Base-by-base conservation (phyloP, 2,113 vertebrate species). In the Pterocles burchelli region DNA sequence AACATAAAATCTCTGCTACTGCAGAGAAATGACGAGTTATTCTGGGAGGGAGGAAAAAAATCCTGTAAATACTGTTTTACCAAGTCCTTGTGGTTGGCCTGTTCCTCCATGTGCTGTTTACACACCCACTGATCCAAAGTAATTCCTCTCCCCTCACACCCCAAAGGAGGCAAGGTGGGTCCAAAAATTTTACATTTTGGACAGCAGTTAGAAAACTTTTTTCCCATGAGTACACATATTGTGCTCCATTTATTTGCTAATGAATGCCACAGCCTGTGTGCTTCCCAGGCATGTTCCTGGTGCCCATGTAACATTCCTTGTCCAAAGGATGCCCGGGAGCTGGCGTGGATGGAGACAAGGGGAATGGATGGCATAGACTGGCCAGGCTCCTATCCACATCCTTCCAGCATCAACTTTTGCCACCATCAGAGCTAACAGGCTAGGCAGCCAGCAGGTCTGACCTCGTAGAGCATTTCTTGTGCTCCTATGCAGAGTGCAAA, bases 11-110 rank as follows among this genome's bases (percentile, higher is more conserved):
- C 74, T 38, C 54, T 46, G 49, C 41, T 93, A 29, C 68, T 26
- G 26, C 57, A 74, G 48, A 83, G 71, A 96, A 91, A 93, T 62
- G 15, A 89, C 61, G 21, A 85, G 20, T 85, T 89, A 73, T 66
- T 54, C 67, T 59, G 66, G 58, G 49, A 89, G 10, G 19, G 28
- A 49, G 26, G 62, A 3, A 20, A 71, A 90, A 68, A 81, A 67
- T 21, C 36, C 70, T 80, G 73, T 79, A 88, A 94, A 85, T 93
- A 70, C 78, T 54, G 33, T 88, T 95, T 85, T 88, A 93, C 85
- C 67, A 82, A 90, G 73, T 84, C 46, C 61, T 93, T 89, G 70
- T 7, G 29, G 48, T 48, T 91, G 65, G 61, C 38, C 80, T 93
- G 36, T 76, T 93, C 82, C 72, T 89, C 57, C 73, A 79, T 12